phyloP scores from a whole-genome alignment of 2,888 invertebrate species.

The Agrotis puta region DNA sequence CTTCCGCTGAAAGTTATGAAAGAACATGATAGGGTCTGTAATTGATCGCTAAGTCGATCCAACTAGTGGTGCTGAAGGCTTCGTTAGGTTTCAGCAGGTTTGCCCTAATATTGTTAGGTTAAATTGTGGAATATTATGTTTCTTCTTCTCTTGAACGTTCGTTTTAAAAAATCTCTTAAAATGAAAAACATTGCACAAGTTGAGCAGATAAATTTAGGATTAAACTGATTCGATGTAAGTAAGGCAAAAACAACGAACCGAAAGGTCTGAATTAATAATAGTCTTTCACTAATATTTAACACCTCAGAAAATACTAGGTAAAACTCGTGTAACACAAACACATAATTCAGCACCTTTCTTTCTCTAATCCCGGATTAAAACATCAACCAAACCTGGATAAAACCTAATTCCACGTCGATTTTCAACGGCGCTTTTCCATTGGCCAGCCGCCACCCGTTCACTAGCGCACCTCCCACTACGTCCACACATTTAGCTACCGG shows the following conservation, averaged over 20 bases:
- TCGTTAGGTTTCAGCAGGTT: slow-evolving; percentile 30
- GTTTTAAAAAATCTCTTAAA: background rate
- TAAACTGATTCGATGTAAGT: background rate
- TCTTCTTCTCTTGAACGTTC: background rate
- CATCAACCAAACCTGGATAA: slow-evolving; percentile 44
- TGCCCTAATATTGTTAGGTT: slow-evolving; percentile 8
- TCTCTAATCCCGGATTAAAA: slow-evolving; percentile 50
- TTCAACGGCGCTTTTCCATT: slow-evolving; percentile 45
- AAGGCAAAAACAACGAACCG: background rate
- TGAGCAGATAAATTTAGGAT: background rate
- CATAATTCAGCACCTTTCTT: slow-evolving; percentile 13
- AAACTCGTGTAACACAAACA: slow-evolving; percentile 18
- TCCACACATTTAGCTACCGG: slow-evolving; percentile 60
- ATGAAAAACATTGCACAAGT: background rate
- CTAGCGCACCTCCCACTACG: slow-evolving; percentile 42
- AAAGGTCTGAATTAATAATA: background rate
- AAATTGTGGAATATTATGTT: background rate
- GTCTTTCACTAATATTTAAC: slow-evolving; percentile 3
- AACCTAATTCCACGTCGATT: slow-evolving; percentile 48
- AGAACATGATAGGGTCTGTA: slow-evolving; percentile 50
- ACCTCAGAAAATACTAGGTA: slow-evolving; percentile 1
- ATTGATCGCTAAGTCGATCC: slow-evolving; percentile 49
- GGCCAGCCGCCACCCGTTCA: slow-evolving; percentile 31
- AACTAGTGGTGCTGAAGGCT: slow-evolving; percentile 27
- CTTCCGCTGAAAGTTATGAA: slow-evolving; percentile 47